Evolutionary conservation across 2,888 invertebrate genomes (phyloP).

Genomic region (Acanthosepion lycidas): DNA sequence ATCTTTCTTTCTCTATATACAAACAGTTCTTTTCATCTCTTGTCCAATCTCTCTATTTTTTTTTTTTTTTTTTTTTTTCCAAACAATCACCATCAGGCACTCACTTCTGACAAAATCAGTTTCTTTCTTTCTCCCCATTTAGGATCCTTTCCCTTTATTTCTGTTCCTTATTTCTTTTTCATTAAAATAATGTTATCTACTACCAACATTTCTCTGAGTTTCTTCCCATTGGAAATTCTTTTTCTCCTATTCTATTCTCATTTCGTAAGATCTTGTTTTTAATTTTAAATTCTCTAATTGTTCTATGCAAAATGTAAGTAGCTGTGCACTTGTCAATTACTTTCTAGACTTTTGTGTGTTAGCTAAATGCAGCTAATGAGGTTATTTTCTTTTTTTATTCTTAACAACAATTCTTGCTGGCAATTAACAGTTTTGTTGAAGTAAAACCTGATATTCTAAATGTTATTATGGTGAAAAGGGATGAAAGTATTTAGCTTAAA

Average conservation of each 20-base stretch:
- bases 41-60: neutral
- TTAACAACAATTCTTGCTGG: too few species aligned
- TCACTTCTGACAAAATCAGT: neutral
- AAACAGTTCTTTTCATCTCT: neutral
- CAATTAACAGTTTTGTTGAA: too few species aligned
- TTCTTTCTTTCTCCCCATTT: neutral
- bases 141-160: too few species aligned
- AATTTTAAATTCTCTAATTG: too few species aligned
- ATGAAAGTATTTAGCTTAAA: too few species aligned
- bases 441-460: too few species aligned
- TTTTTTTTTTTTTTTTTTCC: neutral
- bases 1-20: neutral
- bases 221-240: neutral
- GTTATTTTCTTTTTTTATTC: too few species aligned
- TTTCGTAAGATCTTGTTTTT: neutral
- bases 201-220: neutral
- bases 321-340: too few species aligned
- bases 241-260: neutral
- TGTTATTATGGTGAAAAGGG: too few species aligned
- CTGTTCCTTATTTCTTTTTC: neutral
- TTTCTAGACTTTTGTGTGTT: too few species aligned
- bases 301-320: too few species aligned
- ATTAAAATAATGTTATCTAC: neutral
- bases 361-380: too few species aligned
- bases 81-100: neutral